phyloP scores from a whole-genome alignment of 2,113 vertebrate genomes.

The Puma concolor region DNA sequence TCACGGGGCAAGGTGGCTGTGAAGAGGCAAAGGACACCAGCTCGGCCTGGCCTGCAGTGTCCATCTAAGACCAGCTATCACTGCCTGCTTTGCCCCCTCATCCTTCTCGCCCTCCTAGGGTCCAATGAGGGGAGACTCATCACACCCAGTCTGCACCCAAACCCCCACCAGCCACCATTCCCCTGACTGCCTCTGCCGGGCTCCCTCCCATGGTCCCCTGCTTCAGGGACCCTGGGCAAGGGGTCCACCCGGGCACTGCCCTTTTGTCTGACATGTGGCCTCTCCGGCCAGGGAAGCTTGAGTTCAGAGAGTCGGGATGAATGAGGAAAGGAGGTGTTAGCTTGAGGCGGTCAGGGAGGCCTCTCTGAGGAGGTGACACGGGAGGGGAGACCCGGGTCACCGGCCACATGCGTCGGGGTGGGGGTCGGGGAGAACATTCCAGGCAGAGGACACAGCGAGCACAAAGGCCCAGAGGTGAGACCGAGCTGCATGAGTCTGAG shows the following conservation, averaged over 20 bases:
- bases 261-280: not conserved
- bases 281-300: not conserved
- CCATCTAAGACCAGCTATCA: fast-evolving
- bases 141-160: not conserved
- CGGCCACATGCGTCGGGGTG: fast-evolving
- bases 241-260: not conserved
- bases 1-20: fast-evolving
- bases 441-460: not conserved
- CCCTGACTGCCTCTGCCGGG: not conserved
- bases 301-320: fast-evolving
- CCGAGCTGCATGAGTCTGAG: fast-evolving
- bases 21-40: not conserved
- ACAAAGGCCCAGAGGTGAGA: not conserved
- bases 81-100: not conserved
- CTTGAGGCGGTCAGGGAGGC: not conserved
- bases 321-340: fast-evolving
- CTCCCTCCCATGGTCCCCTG: not conserved
- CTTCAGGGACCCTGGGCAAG: not conserved
- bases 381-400: not conserved
- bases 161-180: fast-evolving
- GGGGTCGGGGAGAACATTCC: not conserved
- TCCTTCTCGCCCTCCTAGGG: not conserved
- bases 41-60: fast-evolving
- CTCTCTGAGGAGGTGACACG: not conserved
- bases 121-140: fast-evolving